Percentiles rank a stretch among this genome's conserved stretches.
phyloP scores from a whole-genome alignment of 2,113 vertebrate species.

The Sceloporus undulatus region DNA sequence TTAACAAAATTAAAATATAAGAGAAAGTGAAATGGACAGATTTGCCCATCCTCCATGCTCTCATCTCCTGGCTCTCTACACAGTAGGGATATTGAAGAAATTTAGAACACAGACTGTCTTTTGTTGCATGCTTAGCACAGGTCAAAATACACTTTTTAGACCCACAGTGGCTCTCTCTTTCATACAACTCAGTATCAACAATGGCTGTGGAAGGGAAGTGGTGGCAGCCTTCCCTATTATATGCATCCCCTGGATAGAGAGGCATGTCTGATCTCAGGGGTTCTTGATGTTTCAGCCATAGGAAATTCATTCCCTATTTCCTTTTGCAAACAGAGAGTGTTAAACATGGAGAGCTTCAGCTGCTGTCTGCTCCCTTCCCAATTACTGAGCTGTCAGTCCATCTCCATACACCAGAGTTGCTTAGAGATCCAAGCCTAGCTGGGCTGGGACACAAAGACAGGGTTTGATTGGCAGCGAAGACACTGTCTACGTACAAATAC shows the following conservation, averaged over 20 bases:
- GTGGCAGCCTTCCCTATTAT: conserved; percentile 9
- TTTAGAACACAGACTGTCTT: background rate
- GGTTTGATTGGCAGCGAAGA: conserved; percentile 27
- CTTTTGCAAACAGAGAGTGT: conserved; percentile 13
- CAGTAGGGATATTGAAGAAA: background rate
- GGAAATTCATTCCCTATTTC: conserved; percentile 37
- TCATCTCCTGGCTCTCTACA: too few species aligned
- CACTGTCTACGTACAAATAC: conserved; percentile 16
- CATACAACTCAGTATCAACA: background rate
- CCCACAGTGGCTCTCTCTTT: background rate
- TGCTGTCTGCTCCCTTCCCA: background rate
- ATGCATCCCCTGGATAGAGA: background rate
- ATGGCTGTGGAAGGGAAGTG: background rate
- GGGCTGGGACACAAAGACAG: conserved; percentile 19
- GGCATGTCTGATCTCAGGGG: conserved; percentile 8
- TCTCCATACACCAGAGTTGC: conserved; percentile 15
- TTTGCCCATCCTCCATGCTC: too few species aligned
- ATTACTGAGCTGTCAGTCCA: conserved; percentile 21
- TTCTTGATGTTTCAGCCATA: conserved; percentile 30
- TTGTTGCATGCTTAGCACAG: background rate
- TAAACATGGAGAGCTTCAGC: conserved; percentile 21
- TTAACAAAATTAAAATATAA: too few species aligned
- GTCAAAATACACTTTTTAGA: background rate
- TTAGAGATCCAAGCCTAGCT: background rate
- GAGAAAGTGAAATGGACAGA: too few species aligned